phyloP scores from a whole-genome alignment of 2,113 vertebrate genomes.

The Ptilorrhoa leucosticta region DNA sequence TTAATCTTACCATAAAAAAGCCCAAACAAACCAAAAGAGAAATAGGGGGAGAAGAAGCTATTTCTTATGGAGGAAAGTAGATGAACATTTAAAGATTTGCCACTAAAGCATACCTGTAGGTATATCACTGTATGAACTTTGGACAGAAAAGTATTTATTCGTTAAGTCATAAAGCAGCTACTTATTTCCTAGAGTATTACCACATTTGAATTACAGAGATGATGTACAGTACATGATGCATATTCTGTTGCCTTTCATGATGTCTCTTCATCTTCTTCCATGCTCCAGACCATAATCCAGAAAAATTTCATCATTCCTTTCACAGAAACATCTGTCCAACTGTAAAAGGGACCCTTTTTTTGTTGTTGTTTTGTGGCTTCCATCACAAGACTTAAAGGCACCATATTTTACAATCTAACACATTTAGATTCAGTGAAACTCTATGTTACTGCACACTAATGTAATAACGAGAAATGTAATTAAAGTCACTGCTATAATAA shows the following conservation, averaged over 20 bases:
- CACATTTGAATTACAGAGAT: not conserved
- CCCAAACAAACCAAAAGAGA: not conserved
- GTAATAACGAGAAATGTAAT: slow-evolving; percentile 66
- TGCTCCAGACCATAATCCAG: not conserved
- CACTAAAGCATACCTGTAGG: not conserved
- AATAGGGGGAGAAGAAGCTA: not conserved
- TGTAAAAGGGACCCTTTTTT: not conserved
- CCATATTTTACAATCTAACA: slow-evolving; percentile 48
- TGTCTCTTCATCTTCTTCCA: not conserved
- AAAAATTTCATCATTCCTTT: not conserved
- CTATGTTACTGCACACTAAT: slow-evolving; percentile 54
- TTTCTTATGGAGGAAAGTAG: not conserved
- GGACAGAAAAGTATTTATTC: not conserved
- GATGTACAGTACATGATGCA: not conserved
- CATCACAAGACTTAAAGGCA: slow-evolving; percentile 58
- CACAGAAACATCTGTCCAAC: not conserved
- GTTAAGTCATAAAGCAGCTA: not conserved
- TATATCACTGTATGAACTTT: not conserved
- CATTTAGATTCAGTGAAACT: slow-evolving; percentile 47
- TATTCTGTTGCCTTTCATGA: not conserved
- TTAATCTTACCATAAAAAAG: not conserved
- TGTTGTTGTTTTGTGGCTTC: not conserved
- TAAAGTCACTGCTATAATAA: slow-evolving; percentile 67
- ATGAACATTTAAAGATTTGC: not conserved
- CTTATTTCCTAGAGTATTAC: not conserved